Base-by-base conservation (phyloP, 2,888 invertebrate genomes). In the Chaitophorus viminalis region DNA sequence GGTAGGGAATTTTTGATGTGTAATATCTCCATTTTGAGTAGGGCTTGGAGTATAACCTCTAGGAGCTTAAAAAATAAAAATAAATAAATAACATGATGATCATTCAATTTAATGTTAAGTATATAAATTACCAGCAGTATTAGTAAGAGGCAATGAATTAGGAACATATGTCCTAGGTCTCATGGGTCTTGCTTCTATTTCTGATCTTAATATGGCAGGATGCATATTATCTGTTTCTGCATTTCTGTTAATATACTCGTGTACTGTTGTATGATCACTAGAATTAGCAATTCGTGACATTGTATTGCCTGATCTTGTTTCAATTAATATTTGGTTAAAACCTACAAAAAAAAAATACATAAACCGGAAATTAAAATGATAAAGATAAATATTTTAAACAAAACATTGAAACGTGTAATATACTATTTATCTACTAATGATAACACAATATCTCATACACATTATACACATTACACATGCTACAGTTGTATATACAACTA, bases 101-200 rank as follows among this genome's bases (percentile, higher is more conserved):
- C 21, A 1, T 21, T 72, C 5, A 81, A 81, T 52, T 36, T 65
- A 46, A 82, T 77, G 83, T 29, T 60, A 70, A 21, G n/a, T 46
- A 31, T 65, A 25, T 17, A 31, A 89, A 74, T 88, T 89, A 90
- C 90, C 88, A 90, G 94, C 94, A 60, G 95, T 94, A 86, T 95
- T 94, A 87, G 94, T 94, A 89, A 95, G 93, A n/a, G 95, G 94
- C 92, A 95, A 94, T 88, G 93, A 92, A 76, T 93, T 94, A 76
- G 95, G 94, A 89, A 87, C 86, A 87, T 79, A 87, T 79, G 86
- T 72, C 60, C 86, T 87, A 4, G 86, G 79, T 65, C 60, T 87
- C 46, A 79, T 5, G 29, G 86, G 79, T 87, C 86, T 87, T 31
- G 86, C 29, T 74, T 87, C 86, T 72, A 87, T 60, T 79, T 87